These are phyloP conservation scores for Glossosoma conforme DNA, from an alignment of 1,140 invertebrate genomes.

Conservation along the genomic window DNA sequence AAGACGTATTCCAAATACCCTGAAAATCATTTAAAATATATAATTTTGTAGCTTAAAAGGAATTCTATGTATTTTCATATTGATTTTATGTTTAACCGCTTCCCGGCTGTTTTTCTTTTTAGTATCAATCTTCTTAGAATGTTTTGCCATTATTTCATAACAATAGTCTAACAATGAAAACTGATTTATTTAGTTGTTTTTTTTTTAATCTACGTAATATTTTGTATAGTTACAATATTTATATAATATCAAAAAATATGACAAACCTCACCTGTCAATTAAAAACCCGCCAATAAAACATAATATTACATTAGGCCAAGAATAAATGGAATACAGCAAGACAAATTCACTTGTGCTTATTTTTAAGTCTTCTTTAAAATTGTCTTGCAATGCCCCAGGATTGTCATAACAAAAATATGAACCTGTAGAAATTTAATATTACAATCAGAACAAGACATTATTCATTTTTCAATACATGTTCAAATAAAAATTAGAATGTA, in stretches of 20 bases:
- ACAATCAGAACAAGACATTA: neutral
- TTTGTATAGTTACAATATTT: too few relatives aligned
- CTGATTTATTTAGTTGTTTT: too few relatives aligned
- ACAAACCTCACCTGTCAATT: constrained; percentile 78
- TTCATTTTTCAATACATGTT: constrained; percentile 1
- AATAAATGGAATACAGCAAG: constrained; percentile 90
- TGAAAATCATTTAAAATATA: too few relatives aligned
- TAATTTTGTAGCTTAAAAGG: too few relatives aligned
- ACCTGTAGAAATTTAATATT: constrained; percentile 56
- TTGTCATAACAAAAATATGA: constrained; percentile 99
- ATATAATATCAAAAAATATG: too few relatives aligned
- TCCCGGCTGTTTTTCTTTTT: too few relatives aligned
- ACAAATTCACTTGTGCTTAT: constrained; percentile 81
- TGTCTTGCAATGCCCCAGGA: constrained; percentile 84
- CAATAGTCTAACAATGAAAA: too few relatives aligned
- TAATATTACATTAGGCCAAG: constrained; percentile 95
- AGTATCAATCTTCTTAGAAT: too few relatives aligned
- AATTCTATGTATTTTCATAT: too few relatives aligned
- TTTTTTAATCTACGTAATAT: too few relatives aligned
- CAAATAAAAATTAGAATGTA: neutral
- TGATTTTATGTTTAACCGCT: too few relatives aligned
- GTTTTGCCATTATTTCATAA: too few relatives aligned
- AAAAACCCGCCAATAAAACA: constrained; percentile 96
- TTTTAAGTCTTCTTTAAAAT: constrained; percentile 78
- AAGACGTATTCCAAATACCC: constrained; percentile 87